A percentile compares a stretch with the other conserved stretches of the same genome.
phyloP scores from a whole-genome alignment of 1,140 invertebrate genomes.

The Chrysomallon squamiferum region DNA sequence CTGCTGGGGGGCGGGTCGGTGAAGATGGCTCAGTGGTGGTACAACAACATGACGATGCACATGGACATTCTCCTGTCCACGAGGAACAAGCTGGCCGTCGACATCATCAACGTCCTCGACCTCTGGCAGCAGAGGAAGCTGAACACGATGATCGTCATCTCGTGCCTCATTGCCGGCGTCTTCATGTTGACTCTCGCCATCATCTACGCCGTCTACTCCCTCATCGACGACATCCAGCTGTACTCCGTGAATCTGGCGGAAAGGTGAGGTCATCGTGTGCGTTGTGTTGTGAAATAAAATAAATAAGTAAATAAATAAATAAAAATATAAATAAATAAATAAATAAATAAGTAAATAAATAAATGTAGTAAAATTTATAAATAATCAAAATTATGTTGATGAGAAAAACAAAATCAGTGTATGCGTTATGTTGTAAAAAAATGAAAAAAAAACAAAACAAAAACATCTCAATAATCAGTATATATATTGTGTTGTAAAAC shows the following conservation, averaged over 20 bases:
- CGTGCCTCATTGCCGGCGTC: constrained; percentile 35
- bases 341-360: too few species aligned
- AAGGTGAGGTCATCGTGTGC: too few species aligned
- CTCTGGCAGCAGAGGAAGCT: constrained; percentile 9
- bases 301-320: too few species aligned
- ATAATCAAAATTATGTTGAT: too few species aligned
- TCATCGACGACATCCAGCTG: constrained; percentile 50
- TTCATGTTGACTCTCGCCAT: constrained; percentile 45
- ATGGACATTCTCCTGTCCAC: constrained; percentile 25
- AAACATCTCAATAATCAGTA: too few species aligned
- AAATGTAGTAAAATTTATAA: too few species aligned
- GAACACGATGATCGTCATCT: constrained; percentile 31
- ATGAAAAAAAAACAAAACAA: too few species aligned
- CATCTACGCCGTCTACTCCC: constrained; percentile 43
- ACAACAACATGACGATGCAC: constrained; percentile 26
- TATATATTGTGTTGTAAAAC: too few species aligned
- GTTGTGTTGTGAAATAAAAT: too few species aligned
- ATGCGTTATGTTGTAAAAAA: too few species aligned
- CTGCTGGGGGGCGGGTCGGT: constrained; percentile 16
- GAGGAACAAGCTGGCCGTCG: constrained; percentile 15
- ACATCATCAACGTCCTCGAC: constrained; percentile 13
- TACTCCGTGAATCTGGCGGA: constrained; percentile 48
- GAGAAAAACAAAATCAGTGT: too few species aligned
- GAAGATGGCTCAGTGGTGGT: constrained; percentile 26
- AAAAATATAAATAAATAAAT: too few species aligned